Percentiles rank a stretch among this genome's conserved stretches.
These are phyloP conservation scores for Scelioninae gen. 1 DNA, from an alignment of 2,888 invertebrate genomes.

Conservation along the genomic window DNA sequence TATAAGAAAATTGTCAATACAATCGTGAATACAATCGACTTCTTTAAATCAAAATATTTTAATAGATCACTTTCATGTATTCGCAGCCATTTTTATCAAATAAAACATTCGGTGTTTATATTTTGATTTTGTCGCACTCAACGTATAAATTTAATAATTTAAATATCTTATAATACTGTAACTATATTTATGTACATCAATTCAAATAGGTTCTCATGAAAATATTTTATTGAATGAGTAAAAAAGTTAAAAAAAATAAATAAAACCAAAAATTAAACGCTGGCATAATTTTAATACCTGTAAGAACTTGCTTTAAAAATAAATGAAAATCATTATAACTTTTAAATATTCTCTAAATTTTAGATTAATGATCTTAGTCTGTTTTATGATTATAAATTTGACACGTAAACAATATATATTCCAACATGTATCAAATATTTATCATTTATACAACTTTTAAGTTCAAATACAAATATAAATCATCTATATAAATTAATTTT, in stretches of 20 bases:
- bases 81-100: neutral
- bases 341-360: no score
- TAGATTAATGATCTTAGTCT: no score
- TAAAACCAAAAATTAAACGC: no score
- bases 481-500: slow-evolving; percentile 1
- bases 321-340: no score
- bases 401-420: no score
- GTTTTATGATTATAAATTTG: no score
- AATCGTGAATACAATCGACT: neutral
- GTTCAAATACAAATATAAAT: neutral
- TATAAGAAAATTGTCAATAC: neutral
- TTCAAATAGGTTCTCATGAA: neutral
- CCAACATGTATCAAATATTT: neutral
- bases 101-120: slow-evolving; percentile 16
- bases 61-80: slow-evolving; percentile 5
- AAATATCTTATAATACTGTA: slow-evolving; percentile 53
- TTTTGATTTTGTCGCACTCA: slow-evolving; percentile 36
- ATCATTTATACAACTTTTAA: neutral
- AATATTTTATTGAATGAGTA: slow-evolving; percentile 10
- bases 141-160: slow-evolving; percentile 25
- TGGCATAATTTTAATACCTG: no score
- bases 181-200: slow-evolving; percentile 51
- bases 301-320: no score
- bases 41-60: slow-evolving; percentile 11
- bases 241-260: neutral